phyloP scores from a whole-genome alignment of 2,113 vertebrate species.

The Haemorhous mexicanus region DNA sequence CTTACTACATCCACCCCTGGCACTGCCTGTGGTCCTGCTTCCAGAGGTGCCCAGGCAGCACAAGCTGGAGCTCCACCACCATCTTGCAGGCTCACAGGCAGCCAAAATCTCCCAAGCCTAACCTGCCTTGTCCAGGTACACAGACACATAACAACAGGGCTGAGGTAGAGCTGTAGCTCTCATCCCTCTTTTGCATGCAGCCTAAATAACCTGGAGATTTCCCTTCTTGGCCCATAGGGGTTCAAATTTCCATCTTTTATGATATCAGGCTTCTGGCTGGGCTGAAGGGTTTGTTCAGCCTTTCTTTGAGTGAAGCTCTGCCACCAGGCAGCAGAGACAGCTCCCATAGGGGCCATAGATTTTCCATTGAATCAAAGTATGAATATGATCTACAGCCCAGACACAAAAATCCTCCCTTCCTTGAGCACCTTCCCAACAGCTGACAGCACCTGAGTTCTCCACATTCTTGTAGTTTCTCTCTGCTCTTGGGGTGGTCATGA shows the following conservation, averaged over 20 bases:
- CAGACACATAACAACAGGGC: fast-evolving
- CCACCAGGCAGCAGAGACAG: not conserved
- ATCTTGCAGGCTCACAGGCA: not conserved
- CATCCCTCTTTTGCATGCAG: not conserved
- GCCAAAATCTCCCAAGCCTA: not conserved
- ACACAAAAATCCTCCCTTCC: not conserved
- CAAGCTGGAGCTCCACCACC: not conserved
- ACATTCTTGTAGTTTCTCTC: not conserved
- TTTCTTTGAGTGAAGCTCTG: not conserved
- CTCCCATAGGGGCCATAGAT: fast-evolving
- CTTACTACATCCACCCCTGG: not conserved
- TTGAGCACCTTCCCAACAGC: not conserved
- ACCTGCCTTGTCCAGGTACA: fast-evolving
- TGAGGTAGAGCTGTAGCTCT: not conserved
- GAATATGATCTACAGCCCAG: not conserved
- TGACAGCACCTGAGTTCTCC: not conserved
- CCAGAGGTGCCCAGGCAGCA: fast-evolving
- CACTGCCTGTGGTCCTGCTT: not conserved
- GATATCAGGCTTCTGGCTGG: not conserved
- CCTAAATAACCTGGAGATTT: not conserved
- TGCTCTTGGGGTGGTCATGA: not conserved
- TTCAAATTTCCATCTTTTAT: not conserved
- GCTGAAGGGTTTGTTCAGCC: not conserved
- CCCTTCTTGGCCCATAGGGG: not conserved
- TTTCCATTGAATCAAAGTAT: not conserved